Evolutionary conservation across 2,797 vertebrate genomes (phyloP).

Genomic region (Hapalemur alaotrensis): DNA sequence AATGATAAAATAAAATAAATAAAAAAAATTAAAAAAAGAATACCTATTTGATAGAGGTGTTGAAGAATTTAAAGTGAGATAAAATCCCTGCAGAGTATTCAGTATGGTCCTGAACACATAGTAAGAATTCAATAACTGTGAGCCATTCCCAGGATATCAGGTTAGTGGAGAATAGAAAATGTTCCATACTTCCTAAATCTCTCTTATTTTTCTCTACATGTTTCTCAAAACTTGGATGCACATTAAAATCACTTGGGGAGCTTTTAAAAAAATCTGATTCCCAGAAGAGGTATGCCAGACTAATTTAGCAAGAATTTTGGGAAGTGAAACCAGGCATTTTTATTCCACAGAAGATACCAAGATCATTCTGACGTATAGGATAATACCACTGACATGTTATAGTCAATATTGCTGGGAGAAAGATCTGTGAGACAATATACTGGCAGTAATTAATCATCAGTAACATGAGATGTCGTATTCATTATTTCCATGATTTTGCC

Average conservation of each 20-base stretch:
- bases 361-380: background rate
- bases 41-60: background rate
- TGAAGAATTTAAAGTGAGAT: background rate
- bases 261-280: constrained; percentile 9
- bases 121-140: background rate
- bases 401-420: constrained; percentile 26
- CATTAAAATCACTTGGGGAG: background rate
- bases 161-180: background rate
- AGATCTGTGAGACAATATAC: background rate
- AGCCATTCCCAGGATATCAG: background rate
- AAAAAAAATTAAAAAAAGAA: background rate
- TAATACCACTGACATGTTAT: background rate
- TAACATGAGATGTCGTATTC: background rate
- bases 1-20: too few relatives aligned
- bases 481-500: background rate
- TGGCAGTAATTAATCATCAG: background rate
- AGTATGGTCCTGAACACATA: background rate
- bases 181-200: background rate
- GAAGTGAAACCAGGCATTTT: background rate
- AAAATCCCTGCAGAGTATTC: background rate
- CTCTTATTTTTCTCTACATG: constrained; percentile 39
- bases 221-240: constrained; percentile 18
- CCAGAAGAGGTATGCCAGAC: background rate
- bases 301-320: constrained; percentile 45
- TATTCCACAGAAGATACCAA: background rate